A percentile compares a stretch with the other conserved stretches of the same genome.
phyloP scores from a whole-genome alignment of 2,113 vertebrate genomes.

The Baryphthengus martii region DNA sequence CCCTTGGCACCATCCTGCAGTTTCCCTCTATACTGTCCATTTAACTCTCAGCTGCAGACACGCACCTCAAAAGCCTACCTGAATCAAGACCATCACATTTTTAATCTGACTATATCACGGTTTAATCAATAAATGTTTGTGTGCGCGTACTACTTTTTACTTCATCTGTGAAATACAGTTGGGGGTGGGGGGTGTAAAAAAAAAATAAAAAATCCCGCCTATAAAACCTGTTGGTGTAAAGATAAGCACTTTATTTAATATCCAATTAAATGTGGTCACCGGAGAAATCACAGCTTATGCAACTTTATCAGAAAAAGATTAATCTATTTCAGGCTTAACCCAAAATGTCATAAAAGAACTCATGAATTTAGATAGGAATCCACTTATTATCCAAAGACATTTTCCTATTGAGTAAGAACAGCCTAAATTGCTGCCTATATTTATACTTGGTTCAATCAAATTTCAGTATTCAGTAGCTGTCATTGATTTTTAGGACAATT shows the following conservation, averaged over 20 bases:
- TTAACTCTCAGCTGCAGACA: slow-evolving; percentile 15
- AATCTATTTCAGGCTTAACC: slow-evolving; percentile 80
- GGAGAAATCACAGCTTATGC: slow-evolving; percentile 79
- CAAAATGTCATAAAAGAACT: slow-evolving; percentile 78
- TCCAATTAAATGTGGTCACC: slow-evolving; percentile 81
- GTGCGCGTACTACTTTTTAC: slow-evolving; percentile 49
- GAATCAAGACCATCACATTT: slow-evolving; percentile 28
- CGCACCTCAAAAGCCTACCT: slow-evolving; percentile 11
- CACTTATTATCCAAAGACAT: slow-evolving; percentile 79
- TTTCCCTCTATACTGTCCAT: neutral
- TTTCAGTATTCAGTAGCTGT: slow-evolving; percentile 67
- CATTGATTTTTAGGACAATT: slow-evolving; percentile 71
- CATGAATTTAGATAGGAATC: slow-evolving; percentile 86
- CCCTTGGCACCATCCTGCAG: neutral
- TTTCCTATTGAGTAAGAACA: slow-evolving; percentile 71
- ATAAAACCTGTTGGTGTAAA: slow-evolving; percentile 78
- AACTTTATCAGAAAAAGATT: slow-evolving; percentile 83
- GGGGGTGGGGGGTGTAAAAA: fast-evolving
- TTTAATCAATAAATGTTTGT: slow-evolving; percentile 28
- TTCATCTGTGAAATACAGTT: slow-evolving; percentile 68
- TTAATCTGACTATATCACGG: slow-evolving; percentile 34
- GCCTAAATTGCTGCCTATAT: slow-evolving; percentile 71
- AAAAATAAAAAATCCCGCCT: neutral
- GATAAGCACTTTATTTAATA: slow-evolving; percentile 84
- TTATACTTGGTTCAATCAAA: slow-evolving; percentile 74